Conservation (phyloP, 2,888 invertebrate species). For the Drosophila testacea region DNA sequence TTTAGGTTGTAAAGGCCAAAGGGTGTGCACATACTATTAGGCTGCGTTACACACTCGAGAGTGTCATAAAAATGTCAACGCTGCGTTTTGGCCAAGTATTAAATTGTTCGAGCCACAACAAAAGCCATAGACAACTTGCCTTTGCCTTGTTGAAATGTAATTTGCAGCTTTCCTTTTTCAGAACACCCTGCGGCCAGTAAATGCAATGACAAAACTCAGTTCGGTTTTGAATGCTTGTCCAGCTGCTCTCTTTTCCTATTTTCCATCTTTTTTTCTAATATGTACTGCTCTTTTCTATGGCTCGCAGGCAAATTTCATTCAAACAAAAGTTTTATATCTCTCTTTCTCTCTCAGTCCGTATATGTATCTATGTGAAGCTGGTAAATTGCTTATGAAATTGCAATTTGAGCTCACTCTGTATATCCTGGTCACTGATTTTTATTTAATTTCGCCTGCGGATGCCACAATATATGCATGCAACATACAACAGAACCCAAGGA, state of each 20-base stretch:
- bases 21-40: conserved; percentile 27
- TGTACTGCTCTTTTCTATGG: conserved; percentile 21
- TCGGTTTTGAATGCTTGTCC: conserved; percentile 45
- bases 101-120: conserved; percentile 58
- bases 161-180: conserved; percentile 65
- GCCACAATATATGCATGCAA: conserved; percentile 42
- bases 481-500: not conserved
- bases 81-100: conserved; percentile 57
- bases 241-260: conserved; percentile 45
- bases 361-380: conserved; percentile 18
- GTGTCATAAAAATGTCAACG: conserved; percentile 76
- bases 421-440: conserved; percentile 72
- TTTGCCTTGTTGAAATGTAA: conserved; percentile 71
- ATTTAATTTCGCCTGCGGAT: conserved; percentile 73
- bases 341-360: conserved; percentile 3
- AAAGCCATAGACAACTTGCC: conserved; percentile 41
- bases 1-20: conserved; percentile 25
- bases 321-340: conserved; percentile 61
- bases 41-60: conserved; percentile 53
- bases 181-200: conserved; percentile 39
- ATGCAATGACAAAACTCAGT: conserved; percentile 56
- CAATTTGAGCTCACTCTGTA: conserved; percentile 74
- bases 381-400: conserved; percentile 84
- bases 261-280: too few species aligned
- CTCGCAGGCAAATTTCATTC: conserved; percentile 63